Base-by-base conservation (phyloP, 1,140 invertebrate species). In the Xylocopa sonorina region DNA sequence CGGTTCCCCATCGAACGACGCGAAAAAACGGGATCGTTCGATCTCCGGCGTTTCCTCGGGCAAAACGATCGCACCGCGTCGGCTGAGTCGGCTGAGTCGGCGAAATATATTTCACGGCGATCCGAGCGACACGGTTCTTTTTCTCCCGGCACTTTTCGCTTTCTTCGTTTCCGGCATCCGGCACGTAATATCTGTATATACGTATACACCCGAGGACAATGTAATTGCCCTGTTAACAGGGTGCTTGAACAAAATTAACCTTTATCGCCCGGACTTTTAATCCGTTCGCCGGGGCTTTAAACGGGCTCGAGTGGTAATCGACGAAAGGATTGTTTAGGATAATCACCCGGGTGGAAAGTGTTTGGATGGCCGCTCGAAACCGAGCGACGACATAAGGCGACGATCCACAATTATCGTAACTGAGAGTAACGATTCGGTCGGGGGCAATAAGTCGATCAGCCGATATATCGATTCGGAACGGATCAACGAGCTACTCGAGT, bases 71-170 rank as follows among this genome's bases (percentile, higher is more conserved):
- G 72, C 29, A 80, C 67, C 71, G 75, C 85, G 80, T n/a, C n/a
- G n/a, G n/a, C n/a, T n/a, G n/a, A n/a, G n/a, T n/a, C n/a, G 80
- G 83, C 84, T 86, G 84, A 86, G 75, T 86, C 83, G 72, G 84
- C 76, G 75, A 85, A 86, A 86, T 85, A 80, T 86, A 86, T 85
- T 82, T 85, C 83, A 86, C 68, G 64, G 79, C 66, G 74, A 83
- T 60, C 67, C 55, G 46, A 67, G 53, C 78, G 73, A 78, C 73
- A 81, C 66, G 64, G 43, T 80, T 80, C 79, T 81, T 86, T 82
- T 75, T 73, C 69, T 21, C 55, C 48, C 43, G 3, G 55, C 16
- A n/a, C 18, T 16, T 63, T 69, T 48, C 6, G 12, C 29, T 50
- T 34, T 38, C 46, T 10, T 58, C 18, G 9, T 43, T 57, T 21